Base-by-base conservation (phyloP, 2,888 invertebrate species). In the Machimus atricapillus region DNA sequence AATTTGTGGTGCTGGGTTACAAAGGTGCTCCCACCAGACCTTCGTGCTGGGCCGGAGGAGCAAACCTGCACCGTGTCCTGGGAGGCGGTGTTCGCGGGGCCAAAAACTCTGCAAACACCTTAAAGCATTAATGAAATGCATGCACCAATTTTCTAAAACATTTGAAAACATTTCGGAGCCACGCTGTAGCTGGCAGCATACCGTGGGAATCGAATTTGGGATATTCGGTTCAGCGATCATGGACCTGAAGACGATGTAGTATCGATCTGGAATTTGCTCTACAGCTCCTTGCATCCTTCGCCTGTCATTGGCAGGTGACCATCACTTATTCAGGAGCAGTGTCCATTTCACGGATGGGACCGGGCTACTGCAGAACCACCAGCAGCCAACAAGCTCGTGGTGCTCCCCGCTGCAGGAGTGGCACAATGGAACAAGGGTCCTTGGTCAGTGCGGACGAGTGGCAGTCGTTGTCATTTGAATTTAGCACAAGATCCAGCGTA, bases 91-190 rank as follows among this genome's bases (percentile, higher is more conserved):
- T n/a, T 7, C 12, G 9, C 76, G 1, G 37, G 76, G 76, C 12
- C 16, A 14, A n/a, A 37, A 76, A 37, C 19, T 76, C 76, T 76
- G 76, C 34, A 37, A 76, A 37, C 76, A 37, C 37, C 76, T 76
- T 76, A n/a, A n/a, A 37, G 19, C 34, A 76, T 76, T 37, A 76
- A 76, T 76, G 76, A 37, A 76, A 76, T 76, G 37, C 76, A 76
- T 76, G 37, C 76, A 37, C 76, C 34, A 76, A 76, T 76, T 76
- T 76, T 76, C 76, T 76, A 66, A 66, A 66, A 19, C 66, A 66
- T 66, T 66, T 66, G 66, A 23, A 66, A 66, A 66, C 27, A 66
- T 27, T 66, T 27, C 12, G 27, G 66, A 27, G 66, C 66, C 66
- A 27, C 66, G 23, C 66, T 58, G 58, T 7, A 58, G 23, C 58